Conservation (phyloP, 2,888 invertebrate genomes). For the Lagria hirta region DNA sequence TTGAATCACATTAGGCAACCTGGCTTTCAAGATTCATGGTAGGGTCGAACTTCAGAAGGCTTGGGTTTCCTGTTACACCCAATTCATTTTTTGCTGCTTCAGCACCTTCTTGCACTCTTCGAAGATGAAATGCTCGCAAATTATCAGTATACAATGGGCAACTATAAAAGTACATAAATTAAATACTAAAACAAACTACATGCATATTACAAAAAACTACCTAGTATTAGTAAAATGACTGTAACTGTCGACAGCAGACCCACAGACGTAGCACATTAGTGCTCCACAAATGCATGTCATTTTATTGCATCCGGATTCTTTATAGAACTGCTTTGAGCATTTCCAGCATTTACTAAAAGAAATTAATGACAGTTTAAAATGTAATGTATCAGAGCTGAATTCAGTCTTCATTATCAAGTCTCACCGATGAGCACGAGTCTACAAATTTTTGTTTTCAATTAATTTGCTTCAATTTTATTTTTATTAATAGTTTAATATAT, state of each 20-base stretch:
- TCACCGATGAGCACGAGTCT: too few species aligned
- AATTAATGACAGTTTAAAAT: too few species aligned
- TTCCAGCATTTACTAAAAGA: slow-evolving; percentile 12
- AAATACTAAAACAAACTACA: slow-evolving; percentile 1
- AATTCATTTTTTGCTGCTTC: slow-evolving; percentile 44
- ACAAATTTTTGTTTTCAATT: too few species aligned
- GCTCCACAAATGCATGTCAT: slow-evolving; percentile 56
- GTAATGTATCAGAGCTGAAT: too few species aligned
- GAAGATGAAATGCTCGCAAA: slow-evolving; percentile 38
- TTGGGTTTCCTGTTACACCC: slow-evolving; percentile 39
- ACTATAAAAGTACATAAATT: slow-evolving; percentile 26
- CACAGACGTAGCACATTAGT: slow-evolving; percentile 56
- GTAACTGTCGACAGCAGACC: slow-evolving; percentile 52
- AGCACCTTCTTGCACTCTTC: slow-evolving; percentile 40
- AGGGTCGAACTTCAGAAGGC: slow-evolving; percentile 47
- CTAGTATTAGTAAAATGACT: slow-evolving; percentile 51
- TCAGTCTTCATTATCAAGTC: too few species aligned
- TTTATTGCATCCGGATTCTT: slow-evolving; percentile 56
- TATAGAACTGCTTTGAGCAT: slow-evolving; percentile 52
- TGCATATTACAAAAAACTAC: slow-evolving; percentile 18
- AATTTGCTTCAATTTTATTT: too few species aligned
- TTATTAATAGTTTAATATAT: too few species aligned
- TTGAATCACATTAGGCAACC: too few species aligned
- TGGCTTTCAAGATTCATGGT: slow-evolving; percentile 17
- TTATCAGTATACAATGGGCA: slow-evolving; percentile 46